Evolutionary conservation across 2,797 vertebrate species (phyloP).

Genomic region (Trematomus bernacchii): DNA sequence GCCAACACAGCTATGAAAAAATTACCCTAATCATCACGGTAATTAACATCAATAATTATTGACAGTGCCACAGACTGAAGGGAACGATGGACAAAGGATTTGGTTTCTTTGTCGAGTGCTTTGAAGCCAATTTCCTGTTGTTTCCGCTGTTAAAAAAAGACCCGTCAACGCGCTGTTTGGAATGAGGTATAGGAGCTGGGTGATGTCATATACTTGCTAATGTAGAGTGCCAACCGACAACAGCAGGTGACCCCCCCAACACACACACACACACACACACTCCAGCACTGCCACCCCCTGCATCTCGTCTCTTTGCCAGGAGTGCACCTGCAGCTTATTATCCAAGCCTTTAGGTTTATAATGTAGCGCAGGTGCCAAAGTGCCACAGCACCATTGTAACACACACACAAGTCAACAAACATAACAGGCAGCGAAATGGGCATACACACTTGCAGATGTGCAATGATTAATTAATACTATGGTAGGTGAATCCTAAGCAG

Average conservation of each 20-base stretch:
- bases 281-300: constrained; percentile 43
- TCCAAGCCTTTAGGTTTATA: constrained; percentile 85
- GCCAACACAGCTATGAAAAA: constrained; percentile 69
- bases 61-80: constrained; percentile 56
- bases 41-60: constrained; percentile 78
- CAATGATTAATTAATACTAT: constrained; percentile 77
- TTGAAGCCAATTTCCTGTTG: constrained; percentile 41
- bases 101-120: constrained; percentile 22
- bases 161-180: constrained; percentile 4
- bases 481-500: constrained; percentile 52
- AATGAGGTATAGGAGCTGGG: constrained; percentile 36
- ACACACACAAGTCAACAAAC: constrained; percentile 43
- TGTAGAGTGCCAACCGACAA: constrained; percentile 72
- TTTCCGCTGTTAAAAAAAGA: constrained; percentile 41
- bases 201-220: constrained; percentile 68
- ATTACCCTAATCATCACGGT: constrained; percentile 70
- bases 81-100: constrained; percentile 41
- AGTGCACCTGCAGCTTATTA: constrained; percentile 92
- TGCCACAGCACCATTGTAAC: constrained; percentile 70
- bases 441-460: constrained; percentile 77
- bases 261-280: constrained; percentile 20
- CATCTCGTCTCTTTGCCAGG: constrained; percentile 74
- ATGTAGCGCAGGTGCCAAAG: constrained; percentile 90
- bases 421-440: constrained; percentile 62
- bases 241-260: constrained; percentile 73